Conservation (phyloP, 1,140 invertebrate genomes). For the Drosophila nigromelanica region DNA sequence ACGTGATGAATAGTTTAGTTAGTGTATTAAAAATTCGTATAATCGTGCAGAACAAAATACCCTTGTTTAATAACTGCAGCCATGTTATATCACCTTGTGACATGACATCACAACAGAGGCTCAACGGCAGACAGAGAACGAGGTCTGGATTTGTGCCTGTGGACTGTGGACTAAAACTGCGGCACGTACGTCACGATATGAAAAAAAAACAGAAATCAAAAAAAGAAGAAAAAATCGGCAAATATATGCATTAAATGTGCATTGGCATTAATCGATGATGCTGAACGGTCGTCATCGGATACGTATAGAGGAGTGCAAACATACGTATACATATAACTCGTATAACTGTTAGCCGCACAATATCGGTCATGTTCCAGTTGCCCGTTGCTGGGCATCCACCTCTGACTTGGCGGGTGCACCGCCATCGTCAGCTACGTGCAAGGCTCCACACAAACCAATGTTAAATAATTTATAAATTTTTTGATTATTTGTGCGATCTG, state of each 20-base stretch:
- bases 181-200: slow-evolving; percentile 78
- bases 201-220: slow-evolving; percentile 38
- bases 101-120: slow-evolving; percentile 68
- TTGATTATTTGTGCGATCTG: slow-evolving; percentile 45
- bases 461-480: slow-evolving; percentile 81
- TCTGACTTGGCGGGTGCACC: slow-evolving; percentile 27
- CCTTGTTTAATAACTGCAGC: slow-evolving; percentile 70
- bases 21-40: slow-evolving; percentile 19
- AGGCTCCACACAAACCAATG: slow-evolving; percentile 44
- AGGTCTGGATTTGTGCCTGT: slow-evolving; percentile 45
- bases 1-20: not conserved
- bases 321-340: slow-evolving; percentile 20
- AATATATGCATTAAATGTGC: slow-evolving; percentile 80
- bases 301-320: slow-evolving; percentile 33
- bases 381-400: slow-evolving; percentile 48
- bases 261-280: slow-evolving; percentile 80
- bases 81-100: slow-evolving; percentile 80
- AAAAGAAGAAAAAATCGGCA: slow-evolving; percentile 32
- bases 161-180: slow-evolving; percentile 46
- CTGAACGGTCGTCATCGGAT: slow-evolving; percentile 55
- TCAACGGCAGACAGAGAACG: slow-evolving; percentile 29
- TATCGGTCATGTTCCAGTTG: slow-evolving; percentile 82
- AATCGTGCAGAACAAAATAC: not conserved
- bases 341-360: slow-evolving; percentile 77
- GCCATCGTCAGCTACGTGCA: slow-evolving; percentile 23